These are phyloP conservation scores for Latheticus oryzae DNA, from an alignment of 2,888 invertebrate species.

Conservation along the genomic window DNA sequence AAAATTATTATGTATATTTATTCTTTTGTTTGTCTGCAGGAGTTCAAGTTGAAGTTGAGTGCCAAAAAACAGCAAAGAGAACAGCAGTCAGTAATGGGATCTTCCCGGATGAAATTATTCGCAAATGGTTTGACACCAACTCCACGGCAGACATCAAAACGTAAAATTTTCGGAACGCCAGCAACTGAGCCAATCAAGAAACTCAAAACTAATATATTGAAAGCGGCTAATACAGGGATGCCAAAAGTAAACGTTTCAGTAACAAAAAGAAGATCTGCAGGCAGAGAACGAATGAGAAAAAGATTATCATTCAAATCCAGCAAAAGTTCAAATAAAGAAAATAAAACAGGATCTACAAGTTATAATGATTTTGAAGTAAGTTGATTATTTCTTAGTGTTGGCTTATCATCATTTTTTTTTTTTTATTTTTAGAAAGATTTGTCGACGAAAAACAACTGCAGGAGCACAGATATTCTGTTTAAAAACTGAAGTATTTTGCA, in stretches of 20 bases:
- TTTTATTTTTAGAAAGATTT: no score
- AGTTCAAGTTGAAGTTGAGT: constrained; percentile 68
- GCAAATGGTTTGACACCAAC: constrained; percentile 39
- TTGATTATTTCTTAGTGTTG: no score
- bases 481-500: no score
- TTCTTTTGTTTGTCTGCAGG: no score
- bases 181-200: background rate
- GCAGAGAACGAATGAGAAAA: background rate
- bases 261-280: constrained; percentile 2
- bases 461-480: no score
- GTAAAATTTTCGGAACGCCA: constrained; percentile 3
- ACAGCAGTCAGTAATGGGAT: constrained; percentile 43
- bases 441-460: no score
- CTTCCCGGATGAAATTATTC: constrained; percentile 43
- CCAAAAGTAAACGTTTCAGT: constrained; percentile 11
- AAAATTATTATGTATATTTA: no score
- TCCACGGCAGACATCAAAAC: background rate
- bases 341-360: constrained; percentile 5
- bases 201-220: background rate
- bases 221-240: constrained; percentile 1
- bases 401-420: no score
- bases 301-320: constrained; percentile 12
- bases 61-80: constrained; percentile 67
- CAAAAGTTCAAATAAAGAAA: constrained; percentile 11
- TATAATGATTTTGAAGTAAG: constrained; percentile 24